phyloP scores from a whole-genome alignment of 2,113 vertebrate genomes.

The Parus major region DNA sequence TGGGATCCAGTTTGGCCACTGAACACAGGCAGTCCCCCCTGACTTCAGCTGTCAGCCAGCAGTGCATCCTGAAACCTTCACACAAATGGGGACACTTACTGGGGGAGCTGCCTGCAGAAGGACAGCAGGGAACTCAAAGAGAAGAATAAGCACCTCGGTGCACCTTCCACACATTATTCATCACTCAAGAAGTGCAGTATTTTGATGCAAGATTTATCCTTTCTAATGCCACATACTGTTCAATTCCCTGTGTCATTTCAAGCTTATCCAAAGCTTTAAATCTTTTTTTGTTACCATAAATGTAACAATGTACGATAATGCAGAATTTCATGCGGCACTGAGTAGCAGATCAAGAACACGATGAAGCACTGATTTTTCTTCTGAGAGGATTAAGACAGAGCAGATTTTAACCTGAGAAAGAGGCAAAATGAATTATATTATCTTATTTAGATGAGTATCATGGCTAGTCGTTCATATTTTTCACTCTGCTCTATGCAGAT shows the following conservation, averaged over 20 bases:
- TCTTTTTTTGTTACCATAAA: neutral
- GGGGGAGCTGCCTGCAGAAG: neutral
- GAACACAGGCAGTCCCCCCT: neutral
- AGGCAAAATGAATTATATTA: slow-evolving; percentile 72
- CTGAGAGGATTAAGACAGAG: slow-evolving; percentile 47
- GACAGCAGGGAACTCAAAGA: neutral
- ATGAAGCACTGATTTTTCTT: slow-evolving; percentile 21
- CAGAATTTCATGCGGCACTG: neutral
- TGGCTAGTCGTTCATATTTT: slow-evolving; percentile 64
- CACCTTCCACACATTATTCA: neutral
- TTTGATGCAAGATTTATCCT: neutral
- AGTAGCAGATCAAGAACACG: neutral
- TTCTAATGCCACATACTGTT: neutral
- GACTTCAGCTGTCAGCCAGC: neutral
- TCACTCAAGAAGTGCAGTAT: neutral
- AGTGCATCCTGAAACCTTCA: neutral
- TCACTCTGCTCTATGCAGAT: slow-evolving; percentile 72
- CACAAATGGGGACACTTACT: neutral
- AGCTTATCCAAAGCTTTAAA: neutral
- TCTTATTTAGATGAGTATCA: slow-evolving; percentile 65
- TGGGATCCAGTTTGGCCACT: neutral
- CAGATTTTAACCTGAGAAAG: slow-evolving; percentile 68
- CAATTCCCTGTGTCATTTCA: neutral
- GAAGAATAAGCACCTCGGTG: neutral
- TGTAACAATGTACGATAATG: neutral